A percentile compares a stretch with the other conserved stretches of the same genome.
Conservation (phyloP, 2,888 invertebrate species). For the Abrostola triplasia region DNA sequence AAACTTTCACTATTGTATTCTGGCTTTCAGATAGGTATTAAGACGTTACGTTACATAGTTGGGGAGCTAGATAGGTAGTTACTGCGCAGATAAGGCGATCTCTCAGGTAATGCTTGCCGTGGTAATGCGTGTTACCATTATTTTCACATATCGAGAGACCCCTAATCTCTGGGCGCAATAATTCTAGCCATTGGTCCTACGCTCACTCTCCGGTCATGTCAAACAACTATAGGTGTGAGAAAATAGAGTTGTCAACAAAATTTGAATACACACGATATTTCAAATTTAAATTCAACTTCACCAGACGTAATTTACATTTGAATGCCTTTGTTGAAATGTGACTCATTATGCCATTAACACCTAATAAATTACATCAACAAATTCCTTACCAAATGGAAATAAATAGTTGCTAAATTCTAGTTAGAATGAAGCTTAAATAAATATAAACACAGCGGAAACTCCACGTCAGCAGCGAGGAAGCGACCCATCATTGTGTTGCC, state of each 20-base stretch:
- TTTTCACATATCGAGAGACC: too few relatives aligned
- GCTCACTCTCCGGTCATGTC: not conserved
- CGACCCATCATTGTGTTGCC: constrained; percentile 23
- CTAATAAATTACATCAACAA: constrained; percentile 32
- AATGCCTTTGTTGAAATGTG: constrained; percentile 14
- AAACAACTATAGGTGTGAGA: not conserved
- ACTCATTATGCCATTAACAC: constrained; percentile 20
- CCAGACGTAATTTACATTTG: constrained; percentile 8
- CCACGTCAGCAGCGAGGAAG: constrained; percentile 35
- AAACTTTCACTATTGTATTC: constrained; percentile 5
- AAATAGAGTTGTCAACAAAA: not conserved
- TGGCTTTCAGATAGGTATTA: too few relatives aligned
- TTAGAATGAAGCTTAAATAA: constrained; percentile 24
- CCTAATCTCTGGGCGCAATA: not conserved
- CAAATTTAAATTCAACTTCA: constrained; percentile 8
- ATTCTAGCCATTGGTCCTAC: too few relatives aligned
- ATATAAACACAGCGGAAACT: constrained; percentile 42
- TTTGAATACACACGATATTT: not conserved
- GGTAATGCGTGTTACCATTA: too few relatives aligned
- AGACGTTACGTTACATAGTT: too few relatives aligned
- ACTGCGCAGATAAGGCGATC: too few relatives aligned
- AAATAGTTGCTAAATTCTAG: constrained; percentile 26
- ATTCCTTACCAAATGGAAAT: constrained; percentile 41
- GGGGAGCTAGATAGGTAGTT: too few relatives aligned
- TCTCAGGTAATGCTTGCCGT: too few relatives aligned